These are phyloP conservation scores for Calcarius ornatus DNA, from an alignment of 2,113 vertebrate genomes.

Conservation along the genomic window DNA sequence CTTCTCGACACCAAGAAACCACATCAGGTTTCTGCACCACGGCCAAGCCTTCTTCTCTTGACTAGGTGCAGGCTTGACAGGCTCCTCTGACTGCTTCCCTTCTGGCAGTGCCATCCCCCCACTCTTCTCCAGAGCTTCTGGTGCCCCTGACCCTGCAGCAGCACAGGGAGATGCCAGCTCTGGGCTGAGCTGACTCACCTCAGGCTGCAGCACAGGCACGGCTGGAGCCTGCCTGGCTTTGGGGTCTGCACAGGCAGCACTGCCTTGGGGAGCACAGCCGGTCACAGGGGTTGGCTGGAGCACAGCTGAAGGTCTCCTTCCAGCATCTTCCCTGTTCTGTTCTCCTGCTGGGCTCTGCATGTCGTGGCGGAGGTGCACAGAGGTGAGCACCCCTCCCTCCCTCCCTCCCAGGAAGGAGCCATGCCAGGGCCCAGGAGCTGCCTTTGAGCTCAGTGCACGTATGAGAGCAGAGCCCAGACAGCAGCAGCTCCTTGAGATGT, in stretches of 20 bases:
- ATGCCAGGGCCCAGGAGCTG: accelerated
- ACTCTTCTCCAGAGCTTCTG: background rate
- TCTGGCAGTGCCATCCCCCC: background rate
- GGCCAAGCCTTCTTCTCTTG: background rate
- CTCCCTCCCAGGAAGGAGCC: background rate
- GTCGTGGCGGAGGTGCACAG: too few species aligned
- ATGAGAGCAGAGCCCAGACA: background rate
- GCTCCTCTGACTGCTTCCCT: background rate
- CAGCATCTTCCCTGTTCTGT: background rate
- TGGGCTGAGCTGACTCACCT: background rate
- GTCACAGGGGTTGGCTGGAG: background rate
- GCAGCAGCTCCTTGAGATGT: background rate
- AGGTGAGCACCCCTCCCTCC: background rate
- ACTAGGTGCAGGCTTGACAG: background rate
- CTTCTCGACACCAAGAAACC: background rate
- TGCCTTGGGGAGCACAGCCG: accelerated
- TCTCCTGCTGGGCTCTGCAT: background rate
- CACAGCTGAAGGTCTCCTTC: background rate
- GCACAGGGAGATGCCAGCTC: background rate
- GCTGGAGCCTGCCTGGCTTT: background rate
- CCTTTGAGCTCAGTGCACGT: accelerated
- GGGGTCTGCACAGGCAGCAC: background rate
- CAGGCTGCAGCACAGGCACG: background rate
- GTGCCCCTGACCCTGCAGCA: background rate
- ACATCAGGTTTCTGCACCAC: background rate